Conservation (phyloP, 2,888 invertebrate genomes). For the Eledone cirrhosa region DNA sequence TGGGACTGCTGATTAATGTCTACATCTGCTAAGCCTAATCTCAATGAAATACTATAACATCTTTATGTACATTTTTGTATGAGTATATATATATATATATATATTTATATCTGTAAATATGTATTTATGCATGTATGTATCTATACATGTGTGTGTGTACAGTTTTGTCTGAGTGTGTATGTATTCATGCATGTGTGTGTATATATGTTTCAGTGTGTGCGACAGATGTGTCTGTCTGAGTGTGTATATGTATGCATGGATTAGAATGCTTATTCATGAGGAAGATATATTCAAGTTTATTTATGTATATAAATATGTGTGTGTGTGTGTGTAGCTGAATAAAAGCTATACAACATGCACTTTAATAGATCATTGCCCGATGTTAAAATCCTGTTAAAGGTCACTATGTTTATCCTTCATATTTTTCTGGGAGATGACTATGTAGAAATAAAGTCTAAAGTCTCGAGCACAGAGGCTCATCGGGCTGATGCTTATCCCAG, state of each 20-base stretch:
- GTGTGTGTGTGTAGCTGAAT: neutral
- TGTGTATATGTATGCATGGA: neutral
- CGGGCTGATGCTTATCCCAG: no score
- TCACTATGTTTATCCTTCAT: no score
- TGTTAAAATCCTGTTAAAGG: no score
- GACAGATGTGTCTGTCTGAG: neutral
- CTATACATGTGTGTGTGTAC: neutral
- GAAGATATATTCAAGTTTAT: neutral
- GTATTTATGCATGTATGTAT: neutral
- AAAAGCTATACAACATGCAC: no score
- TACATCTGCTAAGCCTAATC: no score
- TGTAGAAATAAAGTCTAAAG: no score
- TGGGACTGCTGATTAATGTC: no score
- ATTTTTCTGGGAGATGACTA: no score
- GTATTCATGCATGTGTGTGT: neutral
- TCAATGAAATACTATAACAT: neutral
- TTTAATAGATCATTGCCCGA: no score
- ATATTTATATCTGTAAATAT: neutral
- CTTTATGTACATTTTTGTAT: conserved; percentile 4
- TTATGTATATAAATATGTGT: neutral
- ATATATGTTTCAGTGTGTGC: neutral
- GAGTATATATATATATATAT: conserved; percentile 11
- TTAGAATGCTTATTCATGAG: neutral
- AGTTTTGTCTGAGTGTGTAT: neutral
- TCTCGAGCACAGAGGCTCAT: no score